Percentiles rank a stretch among this genome's conserved stretches.
phyloP scores from a whole-genome alignment of 2,888 invertebrate genomes.

The Therioaphis trifolii region DNA sequence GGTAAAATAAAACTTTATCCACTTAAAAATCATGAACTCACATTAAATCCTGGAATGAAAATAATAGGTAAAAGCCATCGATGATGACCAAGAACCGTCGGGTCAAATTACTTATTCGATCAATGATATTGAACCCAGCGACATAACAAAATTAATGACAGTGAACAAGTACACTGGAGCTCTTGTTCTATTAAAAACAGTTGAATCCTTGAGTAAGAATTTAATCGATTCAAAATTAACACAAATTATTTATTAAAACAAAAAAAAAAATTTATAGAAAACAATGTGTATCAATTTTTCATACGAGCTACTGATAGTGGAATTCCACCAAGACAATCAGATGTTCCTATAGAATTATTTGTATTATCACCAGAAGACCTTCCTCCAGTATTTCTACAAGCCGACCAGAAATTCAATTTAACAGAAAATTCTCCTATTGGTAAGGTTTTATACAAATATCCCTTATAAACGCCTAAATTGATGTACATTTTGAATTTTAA shows the following conservation, averaged over 20 bases:
- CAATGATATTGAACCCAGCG: constrained; percentile 77
- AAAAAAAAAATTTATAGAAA: no score
- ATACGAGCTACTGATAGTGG: constrained; percentile 89
- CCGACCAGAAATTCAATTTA: constrained; percentile 82
- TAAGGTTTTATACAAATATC: constrained; percentile 65
- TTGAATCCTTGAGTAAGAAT: constrained; percentile 71
- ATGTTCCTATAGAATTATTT: constrained; percentile 84
- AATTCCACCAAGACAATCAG: constrained; percentile 78
- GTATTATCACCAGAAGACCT: constrained; percentile 78
- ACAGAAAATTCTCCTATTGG: constrained; percentile 80
- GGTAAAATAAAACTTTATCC: constrained; percentile 68
- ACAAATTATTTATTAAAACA: constrained; percentile 2
- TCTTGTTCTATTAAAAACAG: constrained; percentile 76
- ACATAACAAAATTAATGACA: constrained; percentile 77
- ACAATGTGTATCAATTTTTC: constrained; percentile 87
- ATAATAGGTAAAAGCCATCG: constrained; percentile 74
- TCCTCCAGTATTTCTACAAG: constrained; percentile 81
- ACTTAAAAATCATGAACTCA: constrained; percentile 49
- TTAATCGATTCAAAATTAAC: not conserved
- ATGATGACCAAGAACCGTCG: constrained; percentile 81
- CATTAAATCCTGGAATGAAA: constrained; percentile 14
- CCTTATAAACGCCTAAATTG: constrained; percentile 14
- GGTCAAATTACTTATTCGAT: constrained; percentile 81
- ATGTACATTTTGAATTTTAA: constrained; percentile 63
- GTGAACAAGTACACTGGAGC: constrained; percentile 82